Evolutionary conservation across 2,797 vertebrate genomes (phyloP).

Genomic region (Emys orbicularis): DNA sequence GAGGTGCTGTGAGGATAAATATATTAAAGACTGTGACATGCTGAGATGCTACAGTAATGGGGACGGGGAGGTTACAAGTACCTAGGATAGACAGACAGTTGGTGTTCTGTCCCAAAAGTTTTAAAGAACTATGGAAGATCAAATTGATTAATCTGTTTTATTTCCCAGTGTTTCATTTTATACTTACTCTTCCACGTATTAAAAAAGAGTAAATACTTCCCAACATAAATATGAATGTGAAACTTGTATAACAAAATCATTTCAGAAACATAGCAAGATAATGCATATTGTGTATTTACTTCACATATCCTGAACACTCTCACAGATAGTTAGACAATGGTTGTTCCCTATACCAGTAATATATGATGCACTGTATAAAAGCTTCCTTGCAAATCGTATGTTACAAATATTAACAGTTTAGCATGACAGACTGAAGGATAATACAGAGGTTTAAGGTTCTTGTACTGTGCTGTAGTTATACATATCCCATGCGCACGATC

Average conservation of each 20-base stretch:
- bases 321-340: background rate
- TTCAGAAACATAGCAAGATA: background rate
- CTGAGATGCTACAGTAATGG: background rate
- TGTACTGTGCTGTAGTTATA: background rate
- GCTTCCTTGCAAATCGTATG: background rate
- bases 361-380: background rate
- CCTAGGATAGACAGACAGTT: background rate
- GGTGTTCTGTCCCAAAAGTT: background rate
- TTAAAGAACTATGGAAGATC: background rate
- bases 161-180: background rate
- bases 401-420: background rate
- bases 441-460: background rate
- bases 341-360: background rate
- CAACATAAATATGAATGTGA: background rate
- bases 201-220: background rate
- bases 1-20: background rate
- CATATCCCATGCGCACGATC: background rate
- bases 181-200: background rate
- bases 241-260: background rate
- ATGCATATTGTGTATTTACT: background rate
- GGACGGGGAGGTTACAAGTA: rapidly evolving
- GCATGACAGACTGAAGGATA: background rate
- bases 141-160: background rate
- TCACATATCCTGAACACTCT: background rate
- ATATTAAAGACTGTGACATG: background rate